These are phyloP conservation scores for Eupithecia subumbrata DNA, from an alignment of 2,888 invertebrate species.

Conservation along the genomic window DNA sequence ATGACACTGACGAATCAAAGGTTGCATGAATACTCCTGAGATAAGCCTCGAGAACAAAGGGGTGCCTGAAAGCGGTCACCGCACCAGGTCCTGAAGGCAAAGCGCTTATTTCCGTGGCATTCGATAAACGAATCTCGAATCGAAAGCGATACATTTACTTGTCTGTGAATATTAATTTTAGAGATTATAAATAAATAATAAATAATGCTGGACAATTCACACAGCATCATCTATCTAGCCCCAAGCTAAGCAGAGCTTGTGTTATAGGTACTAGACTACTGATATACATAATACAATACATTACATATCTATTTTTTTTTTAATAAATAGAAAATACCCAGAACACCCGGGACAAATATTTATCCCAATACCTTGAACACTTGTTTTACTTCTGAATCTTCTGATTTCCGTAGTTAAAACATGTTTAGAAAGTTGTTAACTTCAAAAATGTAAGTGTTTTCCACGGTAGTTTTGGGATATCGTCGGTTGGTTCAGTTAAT, in stretches of 20 bases:
- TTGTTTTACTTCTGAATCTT: background rate
- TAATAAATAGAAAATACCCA: no score
- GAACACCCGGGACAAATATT: no score
- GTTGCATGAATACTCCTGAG: constrained; percentile 57
- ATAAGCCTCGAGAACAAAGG: constrained; percentile 73
- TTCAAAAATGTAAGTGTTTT: background rate
- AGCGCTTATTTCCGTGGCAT: constrained; percentile 48
- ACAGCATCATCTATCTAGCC: no score
- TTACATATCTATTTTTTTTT: no score
- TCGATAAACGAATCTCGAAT: constrained; percentile 15
- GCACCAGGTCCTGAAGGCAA: constrained; percentile 42
- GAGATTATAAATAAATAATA: no score
- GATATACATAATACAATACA: no score
- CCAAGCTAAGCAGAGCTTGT: no score
- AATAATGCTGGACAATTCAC: no score
- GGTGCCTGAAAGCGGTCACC: constrained; percentile 51
- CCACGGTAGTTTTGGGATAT: background rate
- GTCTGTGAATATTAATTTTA: background rate
- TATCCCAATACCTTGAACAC: background rate
- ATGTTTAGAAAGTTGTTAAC: background rate
- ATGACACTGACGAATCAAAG: constrained; percentile 56
- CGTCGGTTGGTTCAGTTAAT: background rate
- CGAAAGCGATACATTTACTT: background rate
- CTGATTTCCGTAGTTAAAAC: background rate
- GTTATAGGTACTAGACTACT: no score